Conservation (phyloP, 2,888 invertebrate species). For the Salticus scenicus region DNA sequence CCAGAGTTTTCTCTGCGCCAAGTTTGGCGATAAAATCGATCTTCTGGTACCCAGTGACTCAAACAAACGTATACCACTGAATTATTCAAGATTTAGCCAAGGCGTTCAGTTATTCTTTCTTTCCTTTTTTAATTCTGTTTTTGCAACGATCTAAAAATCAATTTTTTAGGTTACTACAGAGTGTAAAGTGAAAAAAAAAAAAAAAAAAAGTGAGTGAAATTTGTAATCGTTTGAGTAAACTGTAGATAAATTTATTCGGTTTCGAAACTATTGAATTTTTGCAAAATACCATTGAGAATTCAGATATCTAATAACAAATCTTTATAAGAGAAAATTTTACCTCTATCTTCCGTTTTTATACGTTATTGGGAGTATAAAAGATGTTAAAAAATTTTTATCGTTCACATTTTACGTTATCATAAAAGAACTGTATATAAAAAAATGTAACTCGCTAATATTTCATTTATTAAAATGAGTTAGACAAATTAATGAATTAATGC, state of each 20-base stretch:
- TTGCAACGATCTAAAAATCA: constrained; percentile 28
- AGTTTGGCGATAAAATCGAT: constrained; percentile 63
- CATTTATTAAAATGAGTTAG: too few species aligned
- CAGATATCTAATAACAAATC: neutral
- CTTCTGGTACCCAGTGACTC: constrained; percentile 31
- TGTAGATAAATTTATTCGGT: constrained; percentile 42
- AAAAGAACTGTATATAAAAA: too few species aligned
- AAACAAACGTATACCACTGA: constrained; percentile 23
- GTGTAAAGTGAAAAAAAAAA: too few species aligned
- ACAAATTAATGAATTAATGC: too few species aligned
- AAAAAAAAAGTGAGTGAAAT: constrained; percentile 42
- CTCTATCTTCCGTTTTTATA: too few species aligned
- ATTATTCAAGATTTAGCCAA: constrained; percentile 40
- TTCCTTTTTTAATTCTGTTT: constrained; percentile 11
- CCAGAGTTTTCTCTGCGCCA: constrained; percentile 34
- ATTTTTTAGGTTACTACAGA: constrained; percentile 41
- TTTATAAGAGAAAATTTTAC: neutral
- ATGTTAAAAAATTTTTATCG: too few species aligned
- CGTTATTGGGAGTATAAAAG: too few species aligned
- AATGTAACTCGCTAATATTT: too few species aligned
- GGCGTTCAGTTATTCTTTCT: neutral
- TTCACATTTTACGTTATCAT: too few species aligned
- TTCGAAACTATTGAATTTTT: constrained; percentile 23
- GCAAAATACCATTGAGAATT: neutral
- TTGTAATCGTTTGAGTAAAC: constrained; percentile 57